Evolutionary conservation across 2,797 vertebrate genomes (phyloP).

Genomic region (Staurois parvus): DNA sequence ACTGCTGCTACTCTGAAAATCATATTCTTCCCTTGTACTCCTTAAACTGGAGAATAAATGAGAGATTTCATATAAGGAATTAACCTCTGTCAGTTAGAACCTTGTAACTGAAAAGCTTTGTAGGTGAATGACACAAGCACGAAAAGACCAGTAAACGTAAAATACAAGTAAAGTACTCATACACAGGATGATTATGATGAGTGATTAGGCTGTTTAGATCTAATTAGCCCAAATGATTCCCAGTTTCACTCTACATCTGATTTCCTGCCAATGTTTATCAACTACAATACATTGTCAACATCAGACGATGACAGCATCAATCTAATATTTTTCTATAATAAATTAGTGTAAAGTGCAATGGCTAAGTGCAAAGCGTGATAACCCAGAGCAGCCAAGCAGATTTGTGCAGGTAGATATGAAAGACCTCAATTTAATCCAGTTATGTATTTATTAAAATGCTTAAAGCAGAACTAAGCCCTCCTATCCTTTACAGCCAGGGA

Average conservation of each 20-base stretch:
- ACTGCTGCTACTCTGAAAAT: neutral
- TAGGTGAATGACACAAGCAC: too few species aligned
- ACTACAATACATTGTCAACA: neutral
- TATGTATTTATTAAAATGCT: too few species aligned
- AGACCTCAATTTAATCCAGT: too few species aligned
- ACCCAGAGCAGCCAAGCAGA: neutral
- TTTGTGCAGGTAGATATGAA: neutral
- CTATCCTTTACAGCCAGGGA: too few species aligned
- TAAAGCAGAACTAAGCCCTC: too few species aligned
- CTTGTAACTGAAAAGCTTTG: neutral
- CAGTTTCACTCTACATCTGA: neutral
- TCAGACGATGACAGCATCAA: neutral
- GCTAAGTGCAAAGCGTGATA: too few species aligned
- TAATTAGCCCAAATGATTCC: constrained; percentile 1
- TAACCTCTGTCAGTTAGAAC: neutral
- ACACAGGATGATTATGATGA: neutral
- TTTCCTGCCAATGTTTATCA: neutral
- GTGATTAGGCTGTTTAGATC: neutral
- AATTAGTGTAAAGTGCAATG: neutral
- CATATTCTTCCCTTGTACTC: neutral
- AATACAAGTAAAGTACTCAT: too few species aligned
- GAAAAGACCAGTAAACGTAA: too few species aligned
- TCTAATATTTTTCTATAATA: neutral
- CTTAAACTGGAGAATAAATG: neutral
- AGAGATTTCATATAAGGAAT: neutral